These are phyloP conservation scores for Platyrinchus mystaceus DNA, from an alignment of 2,797 vertebrate species.

Conservation along the genomic window DNA sequence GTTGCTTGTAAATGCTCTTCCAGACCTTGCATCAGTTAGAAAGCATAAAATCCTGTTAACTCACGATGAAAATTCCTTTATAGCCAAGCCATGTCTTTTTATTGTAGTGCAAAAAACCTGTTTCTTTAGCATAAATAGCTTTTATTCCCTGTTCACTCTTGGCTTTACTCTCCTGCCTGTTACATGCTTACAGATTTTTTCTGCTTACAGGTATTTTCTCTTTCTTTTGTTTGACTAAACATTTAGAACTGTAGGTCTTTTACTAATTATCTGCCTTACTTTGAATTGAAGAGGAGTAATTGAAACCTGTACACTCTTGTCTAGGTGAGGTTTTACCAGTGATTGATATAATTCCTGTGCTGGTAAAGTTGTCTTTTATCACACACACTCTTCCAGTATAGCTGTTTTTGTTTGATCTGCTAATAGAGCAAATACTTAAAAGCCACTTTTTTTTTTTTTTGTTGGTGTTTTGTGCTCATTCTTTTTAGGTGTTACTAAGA, in stretches of 20 bases:
- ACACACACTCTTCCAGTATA: background rate
- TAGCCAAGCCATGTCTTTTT: background rate
- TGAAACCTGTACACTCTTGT: background rate
- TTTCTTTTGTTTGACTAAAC: background rate
- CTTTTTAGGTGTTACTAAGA: background rate
- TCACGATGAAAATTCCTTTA: background rate
- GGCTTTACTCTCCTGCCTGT: background rate
- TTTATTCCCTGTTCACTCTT: background rate
- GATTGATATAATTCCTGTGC: background rate
- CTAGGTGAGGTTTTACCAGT: background rate
- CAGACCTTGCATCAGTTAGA: background rate
- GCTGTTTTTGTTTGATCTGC: background rate
- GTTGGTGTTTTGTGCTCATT: background rate
- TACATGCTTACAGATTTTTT: background rate
- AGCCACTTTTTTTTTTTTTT: background rate
- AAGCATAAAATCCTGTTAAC: background rate
- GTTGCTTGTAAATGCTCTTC: background rate
- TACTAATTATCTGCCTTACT: background rate
- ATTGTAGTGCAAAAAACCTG: rapidly evolving
- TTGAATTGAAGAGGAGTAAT: background rate
- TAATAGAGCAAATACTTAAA: background rate
- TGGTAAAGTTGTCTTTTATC: background rate
- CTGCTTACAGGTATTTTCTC: background rate
- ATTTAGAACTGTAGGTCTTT: background rate
- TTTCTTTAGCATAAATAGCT: background rate